Evolutionary conservation across 2,797 vertebrate species (phyloP).

Genomic region (Sebastiscus albofasciatus): DNA sequence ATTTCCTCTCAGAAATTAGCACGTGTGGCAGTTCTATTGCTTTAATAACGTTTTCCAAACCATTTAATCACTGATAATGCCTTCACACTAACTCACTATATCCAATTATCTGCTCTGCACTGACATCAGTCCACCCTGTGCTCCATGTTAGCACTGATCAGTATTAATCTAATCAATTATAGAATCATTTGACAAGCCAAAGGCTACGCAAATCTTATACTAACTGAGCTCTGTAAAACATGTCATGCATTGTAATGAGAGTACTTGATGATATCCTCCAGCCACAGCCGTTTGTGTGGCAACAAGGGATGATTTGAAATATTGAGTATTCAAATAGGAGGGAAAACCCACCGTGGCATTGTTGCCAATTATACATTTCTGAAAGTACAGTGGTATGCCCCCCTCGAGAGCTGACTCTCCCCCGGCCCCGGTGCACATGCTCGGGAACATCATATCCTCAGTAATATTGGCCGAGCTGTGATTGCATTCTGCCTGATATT

Average conservation of each 20-base stretch:
- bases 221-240: conserved; percentile 69
- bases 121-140: conserved; percentile 70
- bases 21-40: conserved; percentile 25
- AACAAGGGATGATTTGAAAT: conserved; percentile 64
- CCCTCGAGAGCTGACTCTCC: conserved; percentile 60
- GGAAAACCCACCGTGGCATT: conserved; percentile 50
- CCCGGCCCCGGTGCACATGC: conserved; percentile 38
- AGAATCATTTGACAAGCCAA: conserved; percentile 82
- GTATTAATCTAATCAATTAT: conserved; percentile 86
- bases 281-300: conserved; percentile 53
- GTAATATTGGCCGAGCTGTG: conserved; percentile 76
- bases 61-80: conserved; percentile 62
- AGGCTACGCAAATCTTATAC: conserved; percentile 81
- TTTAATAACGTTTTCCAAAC: conserved; percentile 37
- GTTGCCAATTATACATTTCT: conserved; percentile 75
- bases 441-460: conserved; percentile 63
- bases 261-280: conserved; percentile 58
- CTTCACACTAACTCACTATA: conserved; percentile 66
- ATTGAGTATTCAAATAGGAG: conserved; percentile 56
- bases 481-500: conserved; percentile 76
- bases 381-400: conserved; percentile 57
- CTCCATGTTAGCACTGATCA: conserved; percentile 78
- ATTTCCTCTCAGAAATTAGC: conserved; percentile 28
- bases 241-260: conserved; percentile 76
- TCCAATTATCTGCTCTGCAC: conserved; percentile 68